Evolutionary conservation across 2,888 invertebrate genomes (phyloP).

Genomic region (Tipula vernalis): DNA sequence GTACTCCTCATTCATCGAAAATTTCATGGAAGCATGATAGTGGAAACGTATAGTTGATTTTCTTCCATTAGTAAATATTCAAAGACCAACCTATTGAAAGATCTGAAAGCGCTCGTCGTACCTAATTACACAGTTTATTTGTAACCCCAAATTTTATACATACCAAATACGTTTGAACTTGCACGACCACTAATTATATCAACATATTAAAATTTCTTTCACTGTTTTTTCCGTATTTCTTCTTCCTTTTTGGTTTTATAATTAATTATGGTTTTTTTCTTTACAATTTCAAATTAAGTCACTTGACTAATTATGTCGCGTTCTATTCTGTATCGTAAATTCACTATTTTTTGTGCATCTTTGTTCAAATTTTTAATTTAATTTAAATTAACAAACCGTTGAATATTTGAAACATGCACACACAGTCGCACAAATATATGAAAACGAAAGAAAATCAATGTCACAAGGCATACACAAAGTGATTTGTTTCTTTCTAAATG

Average conservation of each 20-base stretch:
- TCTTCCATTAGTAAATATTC: too few relatives aligned
- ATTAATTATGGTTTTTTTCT: neutral
- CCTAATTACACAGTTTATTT: too few relatives aligned
- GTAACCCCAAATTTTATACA: too few relatives aligned
- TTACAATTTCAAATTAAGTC: conserved; percentile 6
- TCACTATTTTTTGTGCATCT: neutral
- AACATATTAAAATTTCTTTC: neutral
- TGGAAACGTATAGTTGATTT: too few relatives aligned
- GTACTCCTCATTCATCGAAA: too few relatives aligned
- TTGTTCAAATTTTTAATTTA: neutral
- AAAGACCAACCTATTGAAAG: too few relatives aligned
- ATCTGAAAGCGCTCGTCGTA: too few relatives aligned
- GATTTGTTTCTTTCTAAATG: neutral
- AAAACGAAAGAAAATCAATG: neutral
- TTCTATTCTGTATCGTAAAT: neutral
- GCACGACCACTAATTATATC: too few relatives aligned
- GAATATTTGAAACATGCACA: neutral
- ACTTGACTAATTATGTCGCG: conserved; percentile 5
- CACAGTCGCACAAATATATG: neutral
- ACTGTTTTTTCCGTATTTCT: neutral
- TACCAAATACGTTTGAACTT: too few relatives aligned
- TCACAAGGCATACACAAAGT: neutral
- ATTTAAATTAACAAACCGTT: conserved; percentile 4
- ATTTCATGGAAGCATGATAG: too few relatives aligned
- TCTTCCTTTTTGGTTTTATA: neutral